These are phyloP conservation scores for Plusia festucae DNA, from an alignment of 2,888 invertebrate genomes.

Conservation along the genomic window DNA sequence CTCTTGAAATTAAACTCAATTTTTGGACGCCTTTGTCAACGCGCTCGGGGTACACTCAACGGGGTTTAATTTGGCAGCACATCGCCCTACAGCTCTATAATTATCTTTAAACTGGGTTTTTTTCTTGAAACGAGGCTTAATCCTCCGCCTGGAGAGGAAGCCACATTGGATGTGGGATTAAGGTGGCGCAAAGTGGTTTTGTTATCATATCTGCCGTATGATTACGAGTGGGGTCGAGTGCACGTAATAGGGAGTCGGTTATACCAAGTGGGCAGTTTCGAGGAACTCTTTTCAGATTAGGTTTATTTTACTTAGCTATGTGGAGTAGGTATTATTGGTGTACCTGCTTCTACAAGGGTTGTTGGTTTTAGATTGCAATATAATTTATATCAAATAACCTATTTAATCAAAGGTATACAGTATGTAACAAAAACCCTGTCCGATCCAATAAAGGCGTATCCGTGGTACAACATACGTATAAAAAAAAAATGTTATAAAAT, in stretches of 20 bases:
- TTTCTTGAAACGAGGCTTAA: slow-evolving; percentile 51
- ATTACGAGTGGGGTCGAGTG: slow-evolving; percentile 35
- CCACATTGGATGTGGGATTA: slow-evolving; percentile 56
- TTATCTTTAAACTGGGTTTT: slow-evolving; percentile 70
- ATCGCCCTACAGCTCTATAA: slow-evolving; percentile 66
- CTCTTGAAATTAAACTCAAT: slow-evolving; percentile 79
- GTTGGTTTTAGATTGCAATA: neutral
- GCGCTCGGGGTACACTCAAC: slow-evolving; percentile 60
- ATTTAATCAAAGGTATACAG: too few relatives aligned
- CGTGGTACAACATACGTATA: too few relatives aligned
- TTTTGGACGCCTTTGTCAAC: slow-evolving; percentile 65
- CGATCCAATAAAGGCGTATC: too few relatives aligned
- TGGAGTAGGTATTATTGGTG: neutral
- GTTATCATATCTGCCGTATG: slow-evolving; percentile 48
- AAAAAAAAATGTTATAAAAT: too few relatives aligned
- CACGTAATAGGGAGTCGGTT: slow-evolving; percentile 22
- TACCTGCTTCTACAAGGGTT: neutral
- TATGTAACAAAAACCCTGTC: too few relatives aligned
- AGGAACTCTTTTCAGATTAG: neutral
- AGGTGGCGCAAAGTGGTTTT: slow-evolving; percentile 58
- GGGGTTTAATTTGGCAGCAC: slow-evolving; percentile 72
- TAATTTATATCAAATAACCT: too few relatives aligned
- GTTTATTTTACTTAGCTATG: neutral
- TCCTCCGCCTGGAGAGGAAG: slow-evolving; percentile 37
- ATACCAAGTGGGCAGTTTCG: slow-evolving; percentile 13